Base-by-base conservation (phyloP, 1,140 invertebrate genomes). In the Conus betulinus region DNA sequence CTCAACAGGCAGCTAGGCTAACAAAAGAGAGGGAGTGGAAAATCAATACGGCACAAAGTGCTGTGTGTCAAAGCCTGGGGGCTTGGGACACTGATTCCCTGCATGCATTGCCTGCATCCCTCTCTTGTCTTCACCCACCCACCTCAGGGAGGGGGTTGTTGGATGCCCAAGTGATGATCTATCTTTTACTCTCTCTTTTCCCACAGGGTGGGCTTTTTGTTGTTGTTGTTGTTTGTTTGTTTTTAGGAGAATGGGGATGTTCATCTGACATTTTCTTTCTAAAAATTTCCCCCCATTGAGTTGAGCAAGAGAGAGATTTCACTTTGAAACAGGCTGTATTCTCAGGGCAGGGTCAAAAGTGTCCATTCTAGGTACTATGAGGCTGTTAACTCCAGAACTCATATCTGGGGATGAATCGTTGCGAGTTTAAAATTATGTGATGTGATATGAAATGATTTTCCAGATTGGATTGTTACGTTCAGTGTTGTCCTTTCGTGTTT, bases 41-140 rank as follows among this genome's bases (percentile, higher is more conserved):
- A 76, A 76, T 76, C 74, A 79, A 79, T 79, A 79, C 74, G 8
- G 78, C 78, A 79, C 78, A 79, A 79, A 79, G 78, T 79, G 78
- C 67, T 79, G 78, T 79, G 51, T 79, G 78, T 79, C 78, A 79
- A 79, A 79, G 78, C 78, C 51, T 39, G 8, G 20, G 74, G 39
- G 27, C 78, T 52, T 52, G 67, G 67, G 67, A 71, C 67, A 71
- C 67, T 71, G 67, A 71, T 71, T 71, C 67, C 67, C 23, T 71
- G 67, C 67, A 71, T 71, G 67, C 67, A 71, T n/a, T n/a, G 11
- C 23, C 20, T 20, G 11, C 67, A 71, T n/a, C 67, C 67, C 11
- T 71, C 67, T 71, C 67, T 63, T 71, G 15, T 23, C 67, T 71
- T 20, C 23, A 20, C 0, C 23, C 67, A 63, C 67, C 67, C 67